Base-by-base conservation (phyloP, 1,140 invertebrate genomes). In the Hypsibius dujardini region DNA sequence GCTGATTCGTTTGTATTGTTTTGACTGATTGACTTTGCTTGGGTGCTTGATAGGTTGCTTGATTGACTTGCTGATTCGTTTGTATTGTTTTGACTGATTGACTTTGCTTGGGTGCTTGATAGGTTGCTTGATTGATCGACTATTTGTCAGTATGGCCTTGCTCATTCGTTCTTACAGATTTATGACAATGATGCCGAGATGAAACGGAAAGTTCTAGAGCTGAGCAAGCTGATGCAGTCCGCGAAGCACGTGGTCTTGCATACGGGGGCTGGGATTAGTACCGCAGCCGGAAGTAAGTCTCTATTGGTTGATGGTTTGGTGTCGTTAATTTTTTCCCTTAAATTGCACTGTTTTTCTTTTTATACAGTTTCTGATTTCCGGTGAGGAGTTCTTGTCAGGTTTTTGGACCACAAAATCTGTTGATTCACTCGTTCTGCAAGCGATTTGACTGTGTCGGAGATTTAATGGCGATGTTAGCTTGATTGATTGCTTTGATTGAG, bases 191-290 rank as follows among this genome's bases (percentile, higher is more conserved):
- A 82, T 59, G 85, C 87, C 71, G 84, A 84, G 70, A 82, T 96
- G 1, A 82, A 86, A 69, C 79, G 85, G 74, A 98, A 98, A 82
- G 86, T 89, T 75, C 78, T 83, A 50, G 77, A 85, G 72, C 80
- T 98, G 46, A 86, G 86, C 0, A 80, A 88, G 71, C 86, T 87
- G 82, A 87, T 98, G 59, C 81, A 82, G 77, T 78, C 84, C 70
- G 85, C 90, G 60, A 86, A 88, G 74, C 90, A 92, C 84, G 85
- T 91, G 71, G 92, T 98, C 12, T 83, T 97, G 46, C 91, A 95
- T 77, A 96, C 93, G 42, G 95, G 95, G 47, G 95, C 95, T 74
- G 95, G 95, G 1, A 92, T 97, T 70, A 95, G 91, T 76, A 98
- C 94, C n/a, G 86, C 92, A 47, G 91, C 93, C 74, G 94, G 92